phyloP scores from a whole-genome alignment of 1,140 invertebrate species.

The Melitaea cinxia region DNA sequence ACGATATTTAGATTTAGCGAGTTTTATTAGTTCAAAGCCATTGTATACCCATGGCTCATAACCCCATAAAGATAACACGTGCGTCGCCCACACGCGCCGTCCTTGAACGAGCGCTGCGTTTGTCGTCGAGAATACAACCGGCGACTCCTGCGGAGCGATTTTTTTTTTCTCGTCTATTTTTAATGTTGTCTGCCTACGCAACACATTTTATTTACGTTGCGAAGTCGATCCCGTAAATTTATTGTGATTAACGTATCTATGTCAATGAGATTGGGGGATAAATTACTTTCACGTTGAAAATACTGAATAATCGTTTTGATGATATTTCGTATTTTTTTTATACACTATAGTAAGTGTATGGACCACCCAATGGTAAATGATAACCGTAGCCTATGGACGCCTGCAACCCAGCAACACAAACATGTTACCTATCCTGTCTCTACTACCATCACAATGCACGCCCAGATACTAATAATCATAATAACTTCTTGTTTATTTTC shows the following conservation, averaged over 20 bases:
- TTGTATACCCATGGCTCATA: slow-evolving; percentile 16
- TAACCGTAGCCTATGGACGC: too few relatives aligned
- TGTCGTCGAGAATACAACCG: slow-evolving; percentile 21
- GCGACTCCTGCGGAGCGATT: slow-evolving; percentile 20
- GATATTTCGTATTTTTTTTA: too few relatives aligned
- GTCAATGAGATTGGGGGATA: too few relatives aligned
- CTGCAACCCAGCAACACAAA: too few relatives aligned
- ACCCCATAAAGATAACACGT: slow-evolving; percentile 25
- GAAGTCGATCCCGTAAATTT: neutral
- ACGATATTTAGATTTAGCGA: neutral
- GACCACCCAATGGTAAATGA: too few relatives aligned
- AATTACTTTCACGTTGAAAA: too few relatives aligned
- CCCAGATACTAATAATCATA: too few relatives aligned
- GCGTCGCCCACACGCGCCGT: slow-evolving; percentile 25
- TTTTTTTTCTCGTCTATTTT: slow-evolving; percentile 27
- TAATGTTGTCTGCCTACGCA: slow-evolving; percentile 8
- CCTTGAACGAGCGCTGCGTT: slow-evolving; percentile 26
- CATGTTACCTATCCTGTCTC: too few relatives aligned
- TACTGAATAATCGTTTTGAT: too few relatives aligned
- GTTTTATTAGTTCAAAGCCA: neutral
- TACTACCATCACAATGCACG: too few relatives aligned
- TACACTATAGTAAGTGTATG: too few relatives aligned
- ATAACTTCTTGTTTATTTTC: too few relatives aligned
- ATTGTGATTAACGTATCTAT: neutral
- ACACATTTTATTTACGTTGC: neutral